phyloP scores from a whole-genome alignment of 1,140 invertebrate genomes.

The Alviniconcha marisindica region DNA sequence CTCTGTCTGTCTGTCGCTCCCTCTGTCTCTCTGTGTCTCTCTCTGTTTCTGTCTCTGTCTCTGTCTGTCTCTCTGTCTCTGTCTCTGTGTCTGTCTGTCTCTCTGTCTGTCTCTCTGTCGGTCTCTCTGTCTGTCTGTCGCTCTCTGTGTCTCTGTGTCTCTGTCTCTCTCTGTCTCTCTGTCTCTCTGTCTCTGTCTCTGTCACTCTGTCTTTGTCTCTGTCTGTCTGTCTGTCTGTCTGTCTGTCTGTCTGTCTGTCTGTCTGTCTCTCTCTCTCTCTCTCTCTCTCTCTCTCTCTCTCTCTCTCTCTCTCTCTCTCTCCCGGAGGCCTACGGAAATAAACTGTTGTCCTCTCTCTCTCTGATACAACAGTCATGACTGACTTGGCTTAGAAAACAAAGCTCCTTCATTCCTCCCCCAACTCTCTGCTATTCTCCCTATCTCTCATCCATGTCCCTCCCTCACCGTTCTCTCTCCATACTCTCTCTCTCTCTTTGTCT shows the following conservation, averaged over 20 bases:
- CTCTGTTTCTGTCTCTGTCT: too few relatives aligned
- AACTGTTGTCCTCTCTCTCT: background rate
- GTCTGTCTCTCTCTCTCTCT: conserved; percentile 8
- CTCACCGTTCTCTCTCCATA: too few relatives aligned
- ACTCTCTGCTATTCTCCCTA: too few relatives aligned
- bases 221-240: background rate
- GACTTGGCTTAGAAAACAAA: too few relatives aligned
- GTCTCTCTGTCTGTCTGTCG: background rate
- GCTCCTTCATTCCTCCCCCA: too few relatives aligned
- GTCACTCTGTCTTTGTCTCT: background rate
- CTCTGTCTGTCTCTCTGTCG: background rate
- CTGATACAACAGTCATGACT: background rate
- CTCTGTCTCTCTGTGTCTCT: too few relatives aligned
- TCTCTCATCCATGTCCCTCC: too few relatives aligned
- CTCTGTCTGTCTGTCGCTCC: too few relatives aligned
- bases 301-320: conserved; percentile 7
- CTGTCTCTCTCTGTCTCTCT: background rate
- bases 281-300: background rate
- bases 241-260: conserved; percentile 19
- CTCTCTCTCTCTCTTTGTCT: too few relatives aligned
- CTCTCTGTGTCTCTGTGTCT: background rate
- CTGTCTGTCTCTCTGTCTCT: too few relatives aligned
- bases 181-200: conserved; percentile 11
- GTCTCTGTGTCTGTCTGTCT: background rate
- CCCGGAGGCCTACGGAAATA: background rate